Evolutionary conservation across 1,140 invertebrate genomes (phyloP).

Genomic region (Onthophagus taurus): DNA sequence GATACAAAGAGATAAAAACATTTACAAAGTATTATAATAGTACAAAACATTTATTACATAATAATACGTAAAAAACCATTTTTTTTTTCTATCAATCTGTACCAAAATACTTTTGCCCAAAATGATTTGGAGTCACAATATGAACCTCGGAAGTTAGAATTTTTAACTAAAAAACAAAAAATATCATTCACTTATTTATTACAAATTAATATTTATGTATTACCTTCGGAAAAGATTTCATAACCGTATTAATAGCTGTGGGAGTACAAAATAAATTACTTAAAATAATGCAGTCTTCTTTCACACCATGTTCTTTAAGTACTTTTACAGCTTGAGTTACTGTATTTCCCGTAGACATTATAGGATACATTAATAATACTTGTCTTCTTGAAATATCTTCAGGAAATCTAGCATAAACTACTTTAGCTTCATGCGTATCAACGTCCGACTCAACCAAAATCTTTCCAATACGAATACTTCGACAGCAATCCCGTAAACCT

Average conservation of each 20-base stretch:
- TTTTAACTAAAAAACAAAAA: slow-evolving; percentile 59
- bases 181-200: not conserved
- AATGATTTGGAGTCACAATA: slow-evolving; percentile 93
- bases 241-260: slow-evolving; percentile 53
- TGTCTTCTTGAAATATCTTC: slow-evolving; percentile 86
- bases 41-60: no score
- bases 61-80: no score
- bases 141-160: slow-evolving; percentile 94
- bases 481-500: slow-evolving; percentile 92
- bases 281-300: slow-evolving; percentile 88
- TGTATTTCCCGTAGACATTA: slow-evolving; percentile 34
- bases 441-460: slow-evolving; percentile 95
- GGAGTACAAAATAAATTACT: slow-evolving; percentile 96
- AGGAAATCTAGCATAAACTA: slow-evolving; percentile 97
- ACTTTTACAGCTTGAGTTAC: slow-evolving; percentile 53
- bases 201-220: slow-evolving; percentile 14
- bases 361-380: slow-evolving; percentile 92
- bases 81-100: slow-evolving; percentile 93
- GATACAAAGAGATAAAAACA: no score
- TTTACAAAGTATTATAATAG: no score
- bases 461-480: slow-evolving; percentile 95
- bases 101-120: slow-evolving; percentile 98
- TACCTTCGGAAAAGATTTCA: slow-evolving; percentile 75
- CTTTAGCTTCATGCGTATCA: slow-evolving; percentile 91
- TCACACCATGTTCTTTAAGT: slow-evolving; percentile 84